phyloP scores from a whole-genome alignment of 2,888 invertebrate genomes.

The Ctenicera cuprea region DNA sequence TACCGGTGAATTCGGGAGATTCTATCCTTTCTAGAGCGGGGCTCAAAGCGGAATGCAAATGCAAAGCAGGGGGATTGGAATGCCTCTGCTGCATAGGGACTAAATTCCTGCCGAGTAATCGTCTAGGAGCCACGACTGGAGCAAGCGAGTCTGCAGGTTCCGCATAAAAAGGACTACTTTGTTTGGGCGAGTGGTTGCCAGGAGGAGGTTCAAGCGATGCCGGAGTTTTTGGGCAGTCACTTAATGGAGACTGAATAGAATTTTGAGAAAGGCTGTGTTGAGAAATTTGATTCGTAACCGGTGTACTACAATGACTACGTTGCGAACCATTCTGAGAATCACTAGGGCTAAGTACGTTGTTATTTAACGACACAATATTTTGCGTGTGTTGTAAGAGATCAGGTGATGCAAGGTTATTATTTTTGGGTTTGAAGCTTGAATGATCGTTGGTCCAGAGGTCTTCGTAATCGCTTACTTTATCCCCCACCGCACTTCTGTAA shows the following conservation, averaged over 20 bases:
- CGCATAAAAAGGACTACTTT: constrained; percentile 91
- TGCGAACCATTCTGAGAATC: constrained; percentile 64
- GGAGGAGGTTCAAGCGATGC: constrained; percentile 33
- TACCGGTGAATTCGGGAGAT: constrained; percentile 67
- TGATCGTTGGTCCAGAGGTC: constrained; percentile 86
- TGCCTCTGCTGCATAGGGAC: constrained; percentile 71
- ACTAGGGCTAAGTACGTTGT: constrained; percentile 72
- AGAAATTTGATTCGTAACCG: constrained; percentile 63
- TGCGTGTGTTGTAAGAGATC: constrained; percentile 72
- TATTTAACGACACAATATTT: constrained; percentile 76
- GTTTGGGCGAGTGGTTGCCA: constrained; percentile 73
- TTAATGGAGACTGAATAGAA: constrained; percentile 66
- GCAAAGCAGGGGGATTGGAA: constrained; percentile 72
- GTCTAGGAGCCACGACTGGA: constrained; percentile 72
- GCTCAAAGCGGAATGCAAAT: constrained; percentile 65
- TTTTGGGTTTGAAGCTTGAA: constrained; percentile 59
- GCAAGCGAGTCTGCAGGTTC: constrained; percentile 91
- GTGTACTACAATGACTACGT: constrained; percentile 65
- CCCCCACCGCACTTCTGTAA: constrained; percentile 90
- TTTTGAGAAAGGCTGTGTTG: constrained; percentile 63
- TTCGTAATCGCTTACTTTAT: constrained; percentile 96
- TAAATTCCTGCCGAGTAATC: constrained; percentile 62
- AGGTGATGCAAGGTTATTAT: constrained; percentile 66
- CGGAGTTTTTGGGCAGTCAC: constrained; percentile 49
- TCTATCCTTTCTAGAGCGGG: constrained; percentile 71